Evolutionary conservation across 2,888 invertebrate species (phyloP).

Genomic region (Notocelia uddmanniana): DNA sequence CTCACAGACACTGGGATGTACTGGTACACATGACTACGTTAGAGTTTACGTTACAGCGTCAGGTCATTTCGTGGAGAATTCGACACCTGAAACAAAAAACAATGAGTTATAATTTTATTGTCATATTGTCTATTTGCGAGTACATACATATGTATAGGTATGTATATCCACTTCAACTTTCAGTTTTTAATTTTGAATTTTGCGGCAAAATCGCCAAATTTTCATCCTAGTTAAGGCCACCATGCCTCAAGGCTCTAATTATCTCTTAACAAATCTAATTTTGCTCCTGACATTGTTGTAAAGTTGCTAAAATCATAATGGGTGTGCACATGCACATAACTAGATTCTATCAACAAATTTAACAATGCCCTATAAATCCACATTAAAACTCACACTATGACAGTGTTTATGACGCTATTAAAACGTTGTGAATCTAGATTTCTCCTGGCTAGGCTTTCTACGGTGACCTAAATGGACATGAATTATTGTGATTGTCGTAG

Average conservation of each 20-base stretch:
- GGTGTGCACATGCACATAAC: not conserved
- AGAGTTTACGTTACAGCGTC: not conserved
- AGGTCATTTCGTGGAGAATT: slow-evolving; percentile 19
- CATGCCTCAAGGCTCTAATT: not conserved
- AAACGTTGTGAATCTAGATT: slow-evolving; percentile 43
- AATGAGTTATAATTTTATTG: not conserved
- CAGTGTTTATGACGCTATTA: slow-evolving; percentile 35
- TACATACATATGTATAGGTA: too few species aligned
- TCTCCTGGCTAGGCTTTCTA: slow-evolving; percentile 41
- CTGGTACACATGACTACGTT: slow-evolving; percentile 48
- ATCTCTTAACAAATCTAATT: not conserved
- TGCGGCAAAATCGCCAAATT: too few species aligned
- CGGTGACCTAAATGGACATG: slow-evolving; percentile 39
- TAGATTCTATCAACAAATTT: slow-evolving; percentile 8
- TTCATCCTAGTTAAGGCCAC: not conserved
- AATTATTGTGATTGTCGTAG: slow-evolving; percentile 31
- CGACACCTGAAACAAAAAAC: slow-evolving; percentile 42
- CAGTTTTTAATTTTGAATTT: too few species aligned
- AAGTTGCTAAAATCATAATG: not conserved
- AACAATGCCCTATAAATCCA: slow-evolving; percentile 28
- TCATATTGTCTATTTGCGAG: too few species aligned
- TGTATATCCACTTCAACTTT: too few species aligned
- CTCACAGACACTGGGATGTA: slow-evolving; percentile 47
- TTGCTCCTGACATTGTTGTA: not conserved
- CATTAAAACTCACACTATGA: slow-evolving; percentile 20